Base-by-base conservation (phyloP, 53 echinoderm and acorn worm species). In the Echinarachnius parma region DNA sequence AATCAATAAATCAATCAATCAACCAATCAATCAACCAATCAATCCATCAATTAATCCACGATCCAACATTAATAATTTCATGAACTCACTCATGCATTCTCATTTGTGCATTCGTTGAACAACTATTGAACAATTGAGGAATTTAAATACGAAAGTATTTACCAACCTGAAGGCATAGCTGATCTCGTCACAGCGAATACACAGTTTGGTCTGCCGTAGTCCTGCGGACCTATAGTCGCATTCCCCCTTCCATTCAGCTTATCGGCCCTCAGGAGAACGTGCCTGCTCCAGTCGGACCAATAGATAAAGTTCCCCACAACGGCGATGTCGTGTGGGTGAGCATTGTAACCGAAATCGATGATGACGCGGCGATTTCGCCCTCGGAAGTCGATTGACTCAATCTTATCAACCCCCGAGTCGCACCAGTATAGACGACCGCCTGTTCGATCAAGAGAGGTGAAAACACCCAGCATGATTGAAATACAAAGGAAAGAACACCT, bases 391-490 rank as follows among this genome's bases (percentile, higher is more conserved):
- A 68, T 39, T 9, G 60, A 64, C 59, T 94, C 94, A 14, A 94
- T 81, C 24, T 5, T 78, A 31, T 87, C 71, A 0, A 59, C 9
- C 8, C 47, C 64, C n/a, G 81, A 86, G 39, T 94, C 87, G 36
- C 81, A 77, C 94, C 94, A 94, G 64, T 94, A 94, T 21, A 94
- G 44, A 14, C 63, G 75, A 27, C 74, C 58, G 7, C n/a, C 93
- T 93, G 74, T 24, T 5, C 30, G 21, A n/a, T n/a, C n/a, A n/a
- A n/a, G n/a, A n/a, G n/a, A n/a, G n/a, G n/a, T n/a, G n/a, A n/a
- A n/a, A n/a, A n/a, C n/a, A n/a, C n/a, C n/a, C n/a, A n/a, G n/a
- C n/a, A n/a, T n/a, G n/a, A n/a, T n/a, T n/a, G n/a, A n/a, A n/a
- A n/a, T n/a, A n/a, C n/a, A n/a, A n/a, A n/a, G n/a, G n/a, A n/a